A percentile compares a stretch with the other conserved stretches of the same genome.
phyloP scores from a whole-genome alignment of 2,888 invertebrate species.

The Elmis aenea region DNA sequence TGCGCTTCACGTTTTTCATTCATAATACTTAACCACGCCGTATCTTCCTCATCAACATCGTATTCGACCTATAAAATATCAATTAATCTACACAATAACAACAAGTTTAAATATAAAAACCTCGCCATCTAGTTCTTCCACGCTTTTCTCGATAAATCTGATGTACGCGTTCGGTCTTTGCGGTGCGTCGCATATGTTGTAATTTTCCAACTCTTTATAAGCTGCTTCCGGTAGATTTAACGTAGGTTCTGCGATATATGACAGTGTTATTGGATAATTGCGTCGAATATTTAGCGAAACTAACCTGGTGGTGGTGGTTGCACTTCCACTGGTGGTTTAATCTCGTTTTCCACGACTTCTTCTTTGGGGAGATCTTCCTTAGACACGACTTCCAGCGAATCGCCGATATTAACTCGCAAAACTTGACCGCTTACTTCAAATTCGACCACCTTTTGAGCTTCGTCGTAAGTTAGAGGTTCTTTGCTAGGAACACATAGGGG shows the following conservation, averaged over 20 bases:
- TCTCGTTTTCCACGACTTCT: slow-evolving; percentile 49
- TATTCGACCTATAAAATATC: slow-evolving; percentile 64
- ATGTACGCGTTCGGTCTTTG: slow-evolving; percentile 84
- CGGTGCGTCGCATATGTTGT: slow-evolving; percentile 77
- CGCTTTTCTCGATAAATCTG: slow-evolving; percentile 89
- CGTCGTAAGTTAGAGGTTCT: slow-evolving; percentile 75
- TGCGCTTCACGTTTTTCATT: slow-evolving; percentile 76
- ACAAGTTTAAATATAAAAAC: slow-evolving; percentile 20
- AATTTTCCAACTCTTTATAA: slow-evolving; percentile 68
- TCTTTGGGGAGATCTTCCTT: slow-evolving; percentile 55
- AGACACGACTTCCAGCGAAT: slow-evolving; percentile 64
- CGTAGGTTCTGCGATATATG: slow-evolving; percentile 41
- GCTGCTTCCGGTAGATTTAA: slow-evolving; percentile 65
- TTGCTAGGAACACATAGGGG: slow-evolving; percentile 53
- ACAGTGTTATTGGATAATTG: too few species aligned
- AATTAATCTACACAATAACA: neutral
- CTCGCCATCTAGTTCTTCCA: slow-evolving; percentile 90
- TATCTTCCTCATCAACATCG: slow-evolving; percentile 97
- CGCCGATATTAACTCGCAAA: slow-evolving; percentile 51
- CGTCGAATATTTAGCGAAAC: too few species aligned
- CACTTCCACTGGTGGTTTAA: slow-evolving; percentile 38
- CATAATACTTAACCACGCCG: slow-evolving; percentile 85
- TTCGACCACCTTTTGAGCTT: slow-evolving; percentile 80
- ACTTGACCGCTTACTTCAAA: slow-evolving; percentile 73
- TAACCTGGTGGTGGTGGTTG: too few species aligned